These are phyloP conservation scores for Neoarius graeffei DNA, from an alignment of 2,113 vertebrate genomes.

Conservation along the genomic window DNA sequence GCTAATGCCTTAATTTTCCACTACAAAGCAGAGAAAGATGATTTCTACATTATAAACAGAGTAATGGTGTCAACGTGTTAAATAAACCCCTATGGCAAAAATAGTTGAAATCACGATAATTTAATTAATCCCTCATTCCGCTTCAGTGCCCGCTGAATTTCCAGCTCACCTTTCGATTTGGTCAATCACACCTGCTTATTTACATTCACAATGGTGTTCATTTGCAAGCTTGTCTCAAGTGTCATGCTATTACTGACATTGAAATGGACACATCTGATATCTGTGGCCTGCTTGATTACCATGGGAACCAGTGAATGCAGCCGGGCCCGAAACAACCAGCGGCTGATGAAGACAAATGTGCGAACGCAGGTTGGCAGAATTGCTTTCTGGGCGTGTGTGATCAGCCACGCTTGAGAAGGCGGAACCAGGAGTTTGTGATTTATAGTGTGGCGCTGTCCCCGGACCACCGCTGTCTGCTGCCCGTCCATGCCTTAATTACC, in stretches of 20 bases:
- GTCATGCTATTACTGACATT: constrained; percentile 51
- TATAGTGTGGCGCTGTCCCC: constrained; percentile 75
- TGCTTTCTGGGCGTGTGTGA: constrained; percentile 78
- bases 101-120: background rate
- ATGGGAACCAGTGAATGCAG: constrained; percentile 67
- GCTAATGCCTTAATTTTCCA: background rate
- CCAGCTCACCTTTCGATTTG: constrained; percentile 22
- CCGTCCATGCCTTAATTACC: constrained; percentile 76
- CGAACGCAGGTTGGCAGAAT: constrained; percentile 79
- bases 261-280: constrained; percentile 55
- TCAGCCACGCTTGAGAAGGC: constrained; percentile 74
- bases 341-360: constrained; percentile 82
- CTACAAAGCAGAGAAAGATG: background rate
- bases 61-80: background rate
- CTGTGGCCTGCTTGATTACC: constrained; percentile 70
- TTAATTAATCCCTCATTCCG: background rate
- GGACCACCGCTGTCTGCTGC: constrained; percentile 75
- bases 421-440: constrained; percentile 76
- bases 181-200: constrained; percentile 29
- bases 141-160: background rate
- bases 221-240: constrained; percentile 43
- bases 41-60: background rate
- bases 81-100: background rate
- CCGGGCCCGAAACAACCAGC: constrained; percentile 71
- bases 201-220: constrained; percentile 33